phyloP scores from a whole-genome alignment of 2,113 vertebrate genomes.

The Pangasianodon gigas region DNA sequence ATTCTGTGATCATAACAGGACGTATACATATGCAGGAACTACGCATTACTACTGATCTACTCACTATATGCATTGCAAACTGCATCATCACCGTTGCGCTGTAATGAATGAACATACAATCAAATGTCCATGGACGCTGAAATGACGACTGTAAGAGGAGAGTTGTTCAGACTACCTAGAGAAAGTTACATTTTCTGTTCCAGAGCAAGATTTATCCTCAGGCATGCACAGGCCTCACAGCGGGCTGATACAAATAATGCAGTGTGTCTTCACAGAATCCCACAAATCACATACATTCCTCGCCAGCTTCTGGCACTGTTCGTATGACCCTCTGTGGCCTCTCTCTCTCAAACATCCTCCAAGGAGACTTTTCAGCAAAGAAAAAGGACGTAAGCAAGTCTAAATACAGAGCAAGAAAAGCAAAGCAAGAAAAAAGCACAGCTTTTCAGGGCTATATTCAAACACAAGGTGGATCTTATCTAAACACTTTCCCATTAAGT shows the following conservation, averaged over 20 bases:
- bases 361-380: background rate
- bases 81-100: background rate
- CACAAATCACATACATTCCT: constrained; percentile 30
- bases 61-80: background rate
- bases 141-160: background rate
- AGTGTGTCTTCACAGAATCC: background rate
- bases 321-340: background rate
- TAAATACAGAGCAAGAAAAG: background rate
- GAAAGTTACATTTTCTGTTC: constrained; percentile 12
- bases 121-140: background rate
- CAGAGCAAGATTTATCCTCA: constrained; percentile 17
- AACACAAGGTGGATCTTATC: background rate
- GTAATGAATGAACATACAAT: background rate
- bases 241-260: background rate
- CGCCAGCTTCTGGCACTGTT: background rate
- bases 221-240: background rate
- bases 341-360: background rate
- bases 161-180: background rate
- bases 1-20: background rate
- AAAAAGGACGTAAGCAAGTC: background rate
- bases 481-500: background rate
- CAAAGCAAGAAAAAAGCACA: background rate
- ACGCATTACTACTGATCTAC: background rate
- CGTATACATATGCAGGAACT: background rate
- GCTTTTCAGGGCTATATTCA: background rate